A percentile compares a stretch with the other conserved stretches of the same genome.
phyloP scores from a whole-genome alignment of 2,797 vertebrate species.

The Denticeps clupeoides region DNA sequence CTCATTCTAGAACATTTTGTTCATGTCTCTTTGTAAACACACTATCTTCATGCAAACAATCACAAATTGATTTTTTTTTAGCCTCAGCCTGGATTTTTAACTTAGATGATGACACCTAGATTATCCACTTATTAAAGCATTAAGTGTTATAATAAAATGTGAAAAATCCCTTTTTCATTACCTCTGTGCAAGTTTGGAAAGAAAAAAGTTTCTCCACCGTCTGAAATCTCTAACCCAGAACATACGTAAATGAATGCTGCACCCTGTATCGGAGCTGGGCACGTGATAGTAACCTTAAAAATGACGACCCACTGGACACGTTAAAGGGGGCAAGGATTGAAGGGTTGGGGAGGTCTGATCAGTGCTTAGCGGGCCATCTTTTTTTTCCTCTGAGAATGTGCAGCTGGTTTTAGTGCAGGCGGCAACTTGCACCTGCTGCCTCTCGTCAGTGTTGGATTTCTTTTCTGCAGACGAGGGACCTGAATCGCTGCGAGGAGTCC shows the following conservation, averaged over 20 bases:
- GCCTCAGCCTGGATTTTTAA: too few relatives aligned
- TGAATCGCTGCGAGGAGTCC: conserved; percentile 8
- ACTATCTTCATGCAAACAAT: neutral
- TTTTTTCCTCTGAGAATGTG: conserved; percentile 12
- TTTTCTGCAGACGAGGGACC: conserved; percentile 8
- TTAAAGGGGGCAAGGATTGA: conserved; percentile 12
- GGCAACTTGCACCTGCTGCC: conserved; percentile 34
- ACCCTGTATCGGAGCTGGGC: conserved; percentile 2
- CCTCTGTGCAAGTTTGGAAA: neutral
- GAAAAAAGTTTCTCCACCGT: neutral
- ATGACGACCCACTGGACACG: conserved; percentile 14
- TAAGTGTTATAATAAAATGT: neutral
- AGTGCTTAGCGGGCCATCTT: conserved; percentile 10
- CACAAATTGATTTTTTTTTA: neutral
- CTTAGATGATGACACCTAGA: too few relatives aligned
- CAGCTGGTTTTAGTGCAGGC: conserved; percentile 26
- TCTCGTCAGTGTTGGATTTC: conserved; percentile 31
- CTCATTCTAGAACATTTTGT: conserved; percentile 18
- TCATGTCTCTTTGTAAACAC: conserved; percentile 25
- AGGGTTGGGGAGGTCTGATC: conserved; percentile 1
- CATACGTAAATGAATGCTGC: neutral
- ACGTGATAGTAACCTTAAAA: conserved; percentile 16
- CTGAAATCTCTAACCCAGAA: neutral
- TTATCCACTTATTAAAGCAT: neutral
- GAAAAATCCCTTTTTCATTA: neutral